Conservation (phyloP, 1,140 invertebrate species). For the Drosophila malerkotliana region DNA sequence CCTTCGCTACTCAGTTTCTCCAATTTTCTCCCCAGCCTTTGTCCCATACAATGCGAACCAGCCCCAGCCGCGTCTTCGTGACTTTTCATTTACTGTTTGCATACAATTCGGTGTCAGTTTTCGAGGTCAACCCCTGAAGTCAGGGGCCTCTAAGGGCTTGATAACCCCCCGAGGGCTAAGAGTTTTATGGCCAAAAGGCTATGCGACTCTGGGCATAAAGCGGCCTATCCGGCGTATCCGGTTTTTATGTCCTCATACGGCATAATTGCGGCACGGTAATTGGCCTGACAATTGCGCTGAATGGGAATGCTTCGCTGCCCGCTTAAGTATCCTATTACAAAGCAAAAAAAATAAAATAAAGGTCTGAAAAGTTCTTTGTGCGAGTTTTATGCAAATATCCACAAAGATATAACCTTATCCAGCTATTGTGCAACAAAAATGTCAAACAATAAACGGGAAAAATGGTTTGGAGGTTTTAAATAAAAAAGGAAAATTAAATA, state of each 20-base stretch:
- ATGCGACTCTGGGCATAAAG: conserved; percentile 46
- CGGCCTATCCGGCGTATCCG: conserved; percentile 24
- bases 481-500: conserved; percentile 8
- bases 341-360: conserved; percentile 7
- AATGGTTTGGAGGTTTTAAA: conserved; percentile 8
- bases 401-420: conserved; percentile 33
- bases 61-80: conserved; percentile 18
- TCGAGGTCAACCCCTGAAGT: conserved; percentile 31
- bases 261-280: conserved; percentile 74
- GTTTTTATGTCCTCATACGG: conserved; percentile 73
- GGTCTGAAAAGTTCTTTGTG: conserved; percentile 25
- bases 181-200: conserved; percentile 69
- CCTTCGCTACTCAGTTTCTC: conserved; percentile 10
- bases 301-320: conserved; percentile 67
- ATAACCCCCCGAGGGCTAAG: conserved; percentile 49
- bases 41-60: conserved; percentile 4
- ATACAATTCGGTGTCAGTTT: conserved; percentile 46
- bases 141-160: conserved; percentile 26
- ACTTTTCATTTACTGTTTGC: conserved; percentile 54
- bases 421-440: conserved; percentile 10
- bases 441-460: conserved; percentile 35
- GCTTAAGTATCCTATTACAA: conserved; percentile 52
- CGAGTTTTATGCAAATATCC: conserved; percentile 1
- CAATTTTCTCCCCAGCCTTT: conserved; percentile 1
- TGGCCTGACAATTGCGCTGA: conserved; percentile 77